Evolutionary conservation across 1,140 invertebrate genomes (phyloP), one percentile per base, ranked within the genome.

Genomic region (Nautilus pompilius): DNA sequence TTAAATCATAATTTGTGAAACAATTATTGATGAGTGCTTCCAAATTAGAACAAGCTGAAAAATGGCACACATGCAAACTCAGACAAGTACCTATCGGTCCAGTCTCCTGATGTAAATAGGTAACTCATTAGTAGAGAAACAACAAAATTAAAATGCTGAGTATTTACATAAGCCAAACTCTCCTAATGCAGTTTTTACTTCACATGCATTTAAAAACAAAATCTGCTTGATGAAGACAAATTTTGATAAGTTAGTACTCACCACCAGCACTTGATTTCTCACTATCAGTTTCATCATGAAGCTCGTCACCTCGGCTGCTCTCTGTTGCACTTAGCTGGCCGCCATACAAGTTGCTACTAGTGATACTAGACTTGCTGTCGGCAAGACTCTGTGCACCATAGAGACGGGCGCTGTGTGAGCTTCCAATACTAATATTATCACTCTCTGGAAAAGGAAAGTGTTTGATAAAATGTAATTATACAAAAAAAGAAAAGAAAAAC

Each of bases 381-480:
- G 56, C 29, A 3, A 29, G 24, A n/a, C 55, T 30, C 48, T 32
- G 36, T 32, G 45, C 48, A 13, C 17, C 20, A 29, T 58, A 62
- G 24, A 62, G 22, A 30, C 60, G 62, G n/a, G 60, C 60, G 58
- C 63, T 65, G 28, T 65, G 63, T n/a, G 58, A 64, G 62, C 74
- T 79, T 28, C 72, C 72, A 49, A 81, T 69, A 62, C 78, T 81
- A 33, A 78, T 68, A 54, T 73, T 79, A 67, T 80, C 79, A 72
- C 78, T 80, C 56, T 81, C 79, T 75, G 69, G 8, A 56, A 46
- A 58, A 61, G 26, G 63, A 55, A 60, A 24, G 68, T 28, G n/a
- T 29, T 46, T 22, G 8, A 54, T 29, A 30, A 62, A 48, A 10
- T 51, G 29, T 28, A 5, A 29, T 15, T 32, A 22, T n/a, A n/a